Evolutionary conservation across 2,797 vertebrate genomes (phyloP).

Genomic region (Trachops cirrhosus): DNA sequence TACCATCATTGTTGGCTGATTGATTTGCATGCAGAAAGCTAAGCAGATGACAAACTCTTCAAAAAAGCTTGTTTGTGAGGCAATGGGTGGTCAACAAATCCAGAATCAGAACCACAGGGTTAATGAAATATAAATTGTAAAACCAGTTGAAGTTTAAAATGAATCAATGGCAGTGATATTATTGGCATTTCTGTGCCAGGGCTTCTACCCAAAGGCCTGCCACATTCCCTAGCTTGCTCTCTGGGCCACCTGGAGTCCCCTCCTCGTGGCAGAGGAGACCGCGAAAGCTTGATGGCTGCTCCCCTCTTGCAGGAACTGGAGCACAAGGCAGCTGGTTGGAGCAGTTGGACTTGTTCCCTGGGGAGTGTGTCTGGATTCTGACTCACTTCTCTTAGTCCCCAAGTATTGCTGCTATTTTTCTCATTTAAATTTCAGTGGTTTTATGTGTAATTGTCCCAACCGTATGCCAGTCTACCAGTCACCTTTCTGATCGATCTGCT

Average conservation of each 20-base stretch:
- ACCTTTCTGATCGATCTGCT: background rate
- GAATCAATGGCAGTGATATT: conserved; percentile 54
- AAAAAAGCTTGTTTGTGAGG: background rate
- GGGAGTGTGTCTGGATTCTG: background rate
- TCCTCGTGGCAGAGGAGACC: background rate
- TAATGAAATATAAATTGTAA: conserved; percentile 52
- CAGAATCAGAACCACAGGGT: conserved; percentile 27
- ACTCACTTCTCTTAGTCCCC: background rate
- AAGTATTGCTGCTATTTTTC: conserved; percentile 60
- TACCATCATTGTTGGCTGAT: conserved; percentile 14
- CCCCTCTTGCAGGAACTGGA: background rate
- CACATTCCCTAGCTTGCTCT: background rate
- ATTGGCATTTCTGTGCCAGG: background rate
- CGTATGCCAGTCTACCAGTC: accelerated
- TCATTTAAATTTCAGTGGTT: conserved; percentile 72
- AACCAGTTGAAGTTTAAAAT: conserved; percentile 80
- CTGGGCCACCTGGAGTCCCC: background rate
- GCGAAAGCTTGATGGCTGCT: no score
- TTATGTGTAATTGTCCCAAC: background rate
- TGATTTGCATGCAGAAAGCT: conserved; percentile 65
- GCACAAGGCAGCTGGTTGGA: background rate
- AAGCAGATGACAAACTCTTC: background rate
- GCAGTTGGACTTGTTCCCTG: background rate
- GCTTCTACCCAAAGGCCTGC: background rate
- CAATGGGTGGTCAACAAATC: background rate